Base-by-base conservation (phyloP, 2,113 vertebrate species). In the Glareola pratincola region DNA sequence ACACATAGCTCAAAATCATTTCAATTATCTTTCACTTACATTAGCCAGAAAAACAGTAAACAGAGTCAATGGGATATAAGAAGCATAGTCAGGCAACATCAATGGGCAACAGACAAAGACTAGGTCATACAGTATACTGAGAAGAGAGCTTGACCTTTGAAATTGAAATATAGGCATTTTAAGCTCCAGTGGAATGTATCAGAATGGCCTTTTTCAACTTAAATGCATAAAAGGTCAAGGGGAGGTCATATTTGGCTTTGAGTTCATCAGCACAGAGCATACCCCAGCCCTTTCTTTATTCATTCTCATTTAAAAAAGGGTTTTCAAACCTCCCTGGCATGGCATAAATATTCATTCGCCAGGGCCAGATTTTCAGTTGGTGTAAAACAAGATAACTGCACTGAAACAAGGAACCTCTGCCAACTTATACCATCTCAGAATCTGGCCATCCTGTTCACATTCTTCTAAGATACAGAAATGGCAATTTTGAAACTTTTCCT, bases 151-250 rank as follows among this genome's bases (percentile, higher is more conserved):
- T 95, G 93, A 97, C 96, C 96, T 98, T 96, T 97, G 92, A 77
- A 95, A 97, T 86, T 97, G 95, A 96, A 97, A 98, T 96, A 94
- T 92, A 96, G 94, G 92, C 95, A 96, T 97, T 97, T 97, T 98
- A 97, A 98, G 97, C 97, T 97, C 95, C 95, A 96, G 88, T 96
- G 97, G 95, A 97, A 97, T 98, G 95, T 92, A 97, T 91, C 95
- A 94, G 85, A 97, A 94, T 86, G 85, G 88, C 54, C 95, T 92
- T 97, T 97, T 95, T 97, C 79, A 74, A 95, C 90, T 94, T 85
- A 97, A 98, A 96, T 93, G 77, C 86, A 95, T 86, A 85, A 95
- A 96, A 97, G 97, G 95, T 98, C 96, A 96, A 94, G 88, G 59
- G 54, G 93, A 97, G 97, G 97, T 96, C 97, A 88, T 77, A 96